A percentile compares a stretch with the other conserved stretches of the same genome.
Evolutionary conservation across 2,113 vertebrate genomes (phyloP).

Genomic region (Toxotes chatareus): DNA sequence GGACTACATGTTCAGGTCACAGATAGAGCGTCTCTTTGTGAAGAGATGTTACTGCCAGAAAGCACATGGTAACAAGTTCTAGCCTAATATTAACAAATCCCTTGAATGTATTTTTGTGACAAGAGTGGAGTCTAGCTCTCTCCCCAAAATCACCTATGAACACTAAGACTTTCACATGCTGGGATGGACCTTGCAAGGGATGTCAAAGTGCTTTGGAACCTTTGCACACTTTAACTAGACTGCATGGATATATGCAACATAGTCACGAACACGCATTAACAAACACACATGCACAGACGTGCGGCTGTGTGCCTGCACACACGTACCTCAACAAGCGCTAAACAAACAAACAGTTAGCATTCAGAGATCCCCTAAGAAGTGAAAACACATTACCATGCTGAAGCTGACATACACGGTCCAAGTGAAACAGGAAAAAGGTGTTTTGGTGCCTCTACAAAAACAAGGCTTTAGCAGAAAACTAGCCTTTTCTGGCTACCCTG

Average conservation of each 20-base stretch:
- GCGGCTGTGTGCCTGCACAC: constrained; percentile 59
- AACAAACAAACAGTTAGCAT: constrained; percentile 81
- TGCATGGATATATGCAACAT: constrained; percentile 31
- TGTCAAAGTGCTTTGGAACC: constrained; percentile 60
- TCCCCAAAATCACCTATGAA: constrained; percentile 53
- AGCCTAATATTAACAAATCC: constrained; percentile 36
- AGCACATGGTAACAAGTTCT: constrained; percentile 18
- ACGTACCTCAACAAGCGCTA: constrained; percentile 72
- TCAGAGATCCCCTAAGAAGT: constrained; percentile 88
- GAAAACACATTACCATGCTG: constrained; percentile 93
- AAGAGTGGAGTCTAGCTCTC: constrained; percentile 32
- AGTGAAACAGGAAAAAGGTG: constrained; percentile 94
- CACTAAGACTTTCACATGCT: constrained; percentile 49
- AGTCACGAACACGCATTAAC: constrained; percentile 54
- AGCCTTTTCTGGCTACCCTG: constrained; percentile 84
- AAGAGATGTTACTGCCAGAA: constrained; percentile 38
- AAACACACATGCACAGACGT: constrained; percentile 52
- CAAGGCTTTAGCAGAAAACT: constrained; percentile 86
- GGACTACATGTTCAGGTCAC: constrained; percentile 36
- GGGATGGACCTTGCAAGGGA: constrained; percentile 50
- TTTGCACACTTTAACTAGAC: constrained; percentile 52
- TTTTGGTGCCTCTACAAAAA: constrained; percentile 91
- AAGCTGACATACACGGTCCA: constrained; percentile 87
- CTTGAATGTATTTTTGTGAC: constrained; percentile 30
- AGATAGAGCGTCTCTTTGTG: constrained; percentile 46